Base-by-base conservation (phyloP, 2,888 invertebrate species). In the Rhagonycha lutea region DNA sequence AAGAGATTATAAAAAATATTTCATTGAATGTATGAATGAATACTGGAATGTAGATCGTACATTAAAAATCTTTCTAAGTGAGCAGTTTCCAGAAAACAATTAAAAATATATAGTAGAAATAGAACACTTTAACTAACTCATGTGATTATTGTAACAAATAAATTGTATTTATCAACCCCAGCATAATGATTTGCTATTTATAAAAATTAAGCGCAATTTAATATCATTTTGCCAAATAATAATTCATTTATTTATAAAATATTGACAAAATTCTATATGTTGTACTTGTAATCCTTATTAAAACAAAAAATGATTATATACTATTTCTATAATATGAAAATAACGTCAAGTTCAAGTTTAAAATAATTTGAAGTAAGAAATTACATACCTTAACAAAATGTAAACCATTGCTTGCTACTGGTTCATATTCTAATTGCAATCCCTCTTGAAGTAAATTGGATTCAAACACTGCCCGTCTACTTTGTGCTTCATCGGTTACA, bases 371-470 rank as follows among this genome's bases (percentile, higher is more conserved):
- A 26, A 2, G 11, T 23, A 32, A 18, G 2, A 18, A 18, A 18
- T 10, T 18, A 47, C 61, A 70, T 81, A 92, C 93, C 89, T 93
- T 98, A 79, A 96, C 90, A 88, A 96, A 96, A 87, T 93, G 91
- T 72, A 96, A 89, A 75, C 94, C 93, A 80, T 93, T 90, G 29
- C 87, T 90, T 77, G 92, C 92, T 14, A 92, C 90, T 68, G 90
- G 89, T 81, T 93, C 94, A 77, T 91, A 89, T 85, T 96, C 96
- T 75, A 95, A 86, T 82, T 94, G 90, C 68, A 96, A 86, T 0
- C 96, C 96, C 85, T 96, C 95, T 18, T 89, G 90, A 77, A 90
- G 88, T 70, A 96, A 89, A 87, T 95, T 95, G 76, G 88, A 87
- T 84, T 96, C 94, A 86, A 94, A 96, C 29, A 92, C 87, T 81